phyloP scores from a whole-genome alignment of 92 coral and sea anemone species.

The Palythoa heliodiscus region DNA sequence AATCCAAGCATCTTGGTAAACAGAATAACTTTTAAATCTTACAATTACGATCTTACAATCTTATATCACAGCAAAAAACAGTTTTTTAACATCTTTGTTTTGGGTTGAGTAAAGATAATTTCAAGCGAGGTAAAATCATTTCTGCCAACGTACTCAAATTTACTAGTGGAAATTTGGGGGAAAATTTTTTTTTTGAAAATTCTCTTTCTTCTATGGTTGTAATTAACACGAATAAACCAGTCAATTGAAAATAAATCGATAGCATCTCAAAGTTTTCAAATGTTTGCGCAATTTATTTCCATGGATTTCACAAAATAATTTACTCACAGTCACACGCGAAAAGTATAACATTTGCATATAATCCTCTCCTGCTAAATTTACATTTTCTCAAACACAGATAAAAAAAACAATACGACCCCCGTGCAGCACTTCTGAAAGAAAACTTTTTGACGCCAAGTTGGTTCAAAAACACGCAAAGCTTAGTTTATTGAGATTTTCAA shows the following conservation, averaged over 20 bases:
- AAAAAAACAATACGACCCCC: conserved; percentile 22
- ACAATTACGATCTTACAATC: not conserved
- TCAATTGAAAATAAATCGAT: conserved; percentile 12
- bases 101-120: not conserved
- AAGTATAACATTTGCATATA: conserved; percentile 48
- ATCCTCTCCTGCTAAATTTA: conserved; percentile 27
- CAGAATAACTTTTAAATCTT: not conserved
- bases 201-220: not conserved
- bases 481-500: not conserved
- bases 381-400: conserved; percentile 33
- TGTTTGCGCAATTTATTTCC: conserved; percentile 40
- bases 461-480: conserved; percentile 31
- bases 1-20: not conserved
- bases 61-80: conserved; percentile 4
- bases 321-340: conserved; percentile 27
- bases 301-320: conserved; percentile 30
- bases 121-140: conserved; percentile 1
- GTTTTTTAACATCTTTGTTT: not conserved
- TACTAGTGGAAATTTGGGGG: conserved; percentile 2
- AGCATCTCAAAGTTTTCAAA: conserved; percentile 9
- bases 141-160: not conserved
- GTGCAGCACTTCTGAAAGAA: conserved; percentile 29
- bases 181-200: not conserved
- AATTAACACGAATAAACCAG: conserved; percentile 2
- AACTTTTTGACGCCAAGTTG: conserved; percentile 22